Base-by-base conservation (phyloP, 1,140 invertebrate genomes). In the Heterodera carotae region DNA sequence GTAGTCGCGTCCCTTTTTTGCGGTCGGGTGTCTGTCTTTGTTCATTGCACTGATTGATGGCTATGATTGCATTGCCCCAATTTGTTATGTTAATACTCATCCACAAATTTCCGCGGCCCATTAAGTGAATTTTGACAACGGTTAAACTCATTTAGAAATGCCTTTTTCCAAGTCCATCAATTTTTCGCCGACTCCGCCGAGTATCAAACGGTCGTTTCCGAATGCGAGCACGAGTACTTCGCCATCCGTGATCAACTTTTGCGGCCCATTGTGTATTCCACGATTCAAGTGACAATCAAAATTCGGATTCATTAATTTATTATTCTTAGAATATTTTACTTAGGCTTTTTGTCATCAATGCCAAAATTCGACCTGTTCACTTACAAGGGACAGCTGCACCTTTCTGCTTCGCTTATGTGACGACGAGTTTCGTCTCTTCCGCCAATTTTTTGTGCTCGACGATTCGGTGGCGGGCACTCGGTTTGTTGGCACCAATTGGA, bases 401-500 rank as follows among this genome's bases (percentile, higher is more conserved):
- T 87, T 87, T 59, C 77, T 87, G 36, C 72, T 87, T 7, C 62
- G 82, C 18, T 69, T 88, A 15, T 87, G 85, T 71, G 85, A 87
- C 68, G 85, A 87, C 64, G 85, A 87, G 69, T 87, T 82, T 62
- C 83, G 84, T n/a, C 79, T 87, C 12, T 88, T 86, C 70, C 79
- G 83, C 29, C 85, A 88, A 53, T 87, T 87, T 66, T 87, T 87
- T 67, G 75, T 81, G 36, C 34, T 75, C 56, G 77, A 78, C 76
- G 69, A 64, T 43, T 31, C 8, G 68, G n/a, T n/a, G n/a, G 69
- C 27, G 31, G 29, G n/a, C 36, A 31, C 56, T 25, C 69, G 43
- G 29, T 53, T 29, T 27, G 43, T 31, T 18, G 31, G 4, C 27
- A n/a, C n/a, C n/a, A n/a, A n/a, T n/a, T n/a, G 0, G n/a, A 71